A percentile compares a stretch with the other conserved stretches of the same genome.
These are phyloP conservation scores for Tylochromis polylepis DNA, from an alignment of 2,113 vertebrate species.

Conservation along the genomic window DNA sequence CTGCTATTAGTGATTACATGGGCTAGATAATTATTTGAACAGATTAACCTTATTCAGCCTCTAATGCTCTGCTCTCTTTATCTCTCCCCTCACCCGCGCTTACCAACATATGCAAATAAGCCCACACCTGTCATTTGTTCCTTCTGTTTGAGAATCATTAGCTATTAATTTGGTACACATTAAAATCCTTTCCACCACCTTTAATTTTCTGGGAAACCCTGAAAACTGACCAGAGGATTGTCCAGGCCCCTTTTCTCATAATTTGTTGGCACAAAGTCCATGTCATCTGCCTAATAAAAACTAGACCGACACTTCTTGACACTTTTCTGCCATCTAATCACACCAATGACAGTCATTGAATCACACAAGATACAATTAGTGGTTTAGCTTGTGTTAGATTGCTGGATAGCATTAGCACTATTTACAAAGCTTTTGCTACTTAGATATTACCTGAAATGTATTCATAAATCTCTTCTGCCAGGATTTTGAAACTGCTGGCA, in stretches of 20 bases:
- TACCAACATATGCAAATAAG: background rate
- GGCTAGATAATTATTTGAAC: background rate
- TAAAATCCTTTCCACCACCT: background rate
- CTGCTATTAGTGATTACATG: background rate
- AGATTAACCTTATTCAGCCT: background rate
- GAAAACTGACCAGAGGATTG: background rate
- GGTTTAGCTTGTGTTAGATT: background rate
- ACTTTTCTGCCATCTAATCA: background rate
- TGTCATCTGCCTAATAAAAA: background rate
- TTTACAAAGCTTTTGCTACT: background rate
- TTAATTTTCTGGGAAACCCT: background rate
- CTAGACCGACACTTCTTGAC: background rate
- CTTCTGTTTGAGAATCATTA: background rate
- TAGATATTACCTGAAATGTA: accelerated
- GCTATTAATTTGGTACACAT: background rate
- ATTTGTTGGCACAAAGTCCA: too few relatives aligned
- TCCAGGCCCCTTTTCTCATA: background rate
- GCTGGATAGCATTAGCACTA: background rate
- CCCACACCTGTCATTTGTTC: background rate
- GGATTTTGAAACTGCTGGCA: background rate
- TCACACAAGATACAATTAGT: background rate
- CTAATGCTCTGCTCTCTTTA: background rate
- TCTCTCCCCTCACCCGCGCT: accelerated
- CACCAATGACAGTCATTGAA: too few relatives aligned
- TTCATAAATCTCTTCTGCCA: background rate